phyloP scores from a whole-genome alignment of 2,797 vertebrate genomes.

The Tragopan temminckii region DNA sequence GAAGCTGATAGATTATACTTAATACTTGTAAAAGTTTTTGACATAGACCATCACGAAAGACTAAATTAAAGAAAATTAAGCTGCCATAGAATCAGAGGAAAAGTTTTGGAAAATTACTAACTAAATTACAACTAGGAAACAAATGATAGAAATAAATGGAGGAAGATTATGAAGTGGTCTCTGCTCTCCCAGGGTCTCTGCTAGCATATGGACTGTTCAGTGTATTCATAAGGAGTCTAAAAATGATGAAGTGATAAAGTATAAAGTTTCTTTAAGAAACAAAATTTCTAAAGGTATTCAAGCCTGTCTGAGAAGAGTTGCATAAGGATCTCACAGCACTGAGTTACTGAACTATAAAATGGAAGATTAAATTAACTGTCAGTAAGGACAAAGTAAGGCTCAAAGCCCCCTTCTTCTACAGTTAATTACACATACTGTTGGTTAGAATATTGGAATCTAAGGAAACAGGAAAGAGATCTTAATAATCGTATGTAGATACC shows the following conservation, averaged over 20 bases:
- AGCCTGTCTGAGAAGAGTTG: background rate
- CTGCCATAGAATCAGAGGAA: background rate
- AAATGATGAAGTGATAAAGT: background rate
- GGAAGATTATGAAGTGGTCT: background rate
- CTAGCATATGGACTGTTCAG: background rate
- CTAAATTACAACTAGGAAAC: background rate
- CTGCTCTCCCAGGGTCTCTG: background rate
- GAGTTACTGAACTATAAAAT: background rate
- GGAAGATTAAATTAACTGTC: background rate
- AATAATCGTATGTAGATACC: background rate
- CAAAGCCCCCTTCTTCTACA: background rate
- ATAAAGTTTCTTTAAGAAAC: background rate
- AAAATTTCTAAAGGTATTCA: background rate
- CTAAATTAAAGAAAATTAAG: background rate
- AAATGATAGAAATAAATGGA: background rate
- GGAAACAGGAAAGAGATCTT: background rate
- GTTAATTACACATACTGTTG: background rate
- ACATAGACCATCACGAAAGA: background rate
- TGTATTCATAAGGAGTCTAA: background rate
- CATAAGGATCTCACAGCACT: background rate
- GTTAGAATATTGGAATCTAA: background rate
- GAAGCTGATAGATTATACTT: background rate
- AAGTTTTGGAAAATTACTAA: background rate
- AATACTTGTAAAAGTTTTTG: background rate
- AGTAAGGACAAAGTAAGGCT: background rate